These are phyloP conservation scores for Paralichthys olivaceus DNA, from an alignment of 2,113 vertebrate species.

Conservation along the genomic window DNA sequence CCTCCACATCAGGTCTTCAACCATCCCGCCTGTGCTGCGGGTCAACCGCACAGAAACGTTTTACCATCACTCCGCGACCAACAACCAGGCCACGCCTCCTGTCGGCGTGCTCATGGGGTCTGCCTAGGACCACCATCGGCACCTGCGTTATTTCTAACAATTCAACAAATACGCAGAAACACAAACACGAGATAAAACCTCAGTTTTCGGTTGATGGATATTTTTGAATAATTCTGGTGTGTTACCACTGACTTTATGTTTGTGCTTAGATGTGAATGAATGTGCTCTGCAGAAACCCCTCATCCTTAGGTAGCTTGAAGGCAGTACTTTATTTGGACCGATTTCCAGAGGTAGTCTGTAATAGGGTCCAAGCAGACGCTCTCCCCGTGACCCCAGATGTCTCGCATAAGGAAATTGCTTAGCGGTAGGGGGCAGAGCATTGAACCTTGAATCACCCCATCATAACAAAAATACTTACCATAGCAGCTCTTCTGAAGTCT, in stretches of 20 bases:
- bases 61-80: conserved; percentile 81
- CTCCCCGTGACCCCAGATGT: conserved; percentile 48
- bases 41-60: conserved; percentile 86
- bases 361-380: conserved; percentile 31
- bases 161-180: background rate
- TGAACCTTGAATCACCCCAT: conserved; percentile 71
- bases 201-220: background rate
- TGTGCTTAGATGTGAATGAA: conserved; percentile 11
- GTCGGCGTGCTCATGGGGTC: conserved; percentile 89
- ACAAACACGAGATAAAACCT: background rate
- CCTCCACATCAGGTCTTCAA: conserved; percentile 92
- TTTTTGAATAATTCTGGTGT: conserved; percentile 1
- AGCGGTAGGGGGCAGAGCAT: conserved; percentile 54
- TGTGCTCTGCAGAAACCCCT: conserved; percentile 10
- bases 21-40: conserved; percentile 89
- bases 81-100: conserved; percentile 76
- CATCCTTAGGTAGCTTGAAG: background rate
- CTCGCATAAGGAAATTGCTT: conserved; percentile 63
- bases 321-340: conserved; percentile 23
- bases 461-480: conserved; percentile 59
- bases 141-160: conserved; percentile 1
- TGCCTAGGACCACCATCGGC: conserved; percentile 44
- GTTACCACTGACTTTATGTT: background rate
- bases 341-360: conserved; percentile 35
- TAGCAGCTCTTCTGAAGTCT: conserved; percentile 27